phyloP scores from a whole-genome alignment of 1,140 invertebrate genomes.

The Papilio glaucus region DNA sequence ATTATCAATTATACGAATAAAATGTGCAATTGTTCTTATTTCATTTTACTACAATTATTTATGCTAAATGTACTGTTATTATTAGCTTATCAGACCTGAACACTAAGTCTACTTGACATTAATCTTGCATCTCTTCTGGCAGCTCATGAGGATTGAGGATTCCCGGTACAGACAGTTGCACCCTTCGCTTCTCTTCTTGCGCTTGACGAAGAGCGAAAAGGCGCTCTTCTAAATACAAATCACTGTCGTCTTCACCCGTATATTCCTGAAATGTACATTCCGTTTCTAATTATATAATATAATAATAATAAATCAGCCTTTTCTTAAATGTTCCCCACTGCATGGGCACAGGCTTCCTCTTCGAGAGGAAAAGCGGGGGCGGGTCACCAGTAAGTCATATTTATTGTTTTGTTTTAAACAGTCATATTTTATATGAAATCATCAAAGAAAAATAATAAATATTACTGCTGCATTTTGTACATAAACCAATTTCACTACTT shows the following conservation, averaged over 20 bases:
- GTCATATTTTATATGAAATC: too few relatives aligned
- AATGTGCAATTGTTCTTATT: slow-evolving; percentile 33
- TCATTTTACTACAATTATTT: slow-evolving; percentile 41
- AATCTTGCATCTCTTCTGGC: slow-evolving; percentile 99
- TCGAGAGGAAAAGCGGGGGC: too few relatives aligned
- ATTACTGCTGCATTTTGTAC: too few relatives aligned
- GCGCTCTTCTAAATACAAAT: slow-evolving; percentile 98
- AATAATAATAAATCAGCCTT: too few relatives aligned
- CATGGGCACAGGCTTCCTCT: too few relatives aligned
- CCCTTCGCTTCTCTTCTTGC: slow-evolving; percentile 96
- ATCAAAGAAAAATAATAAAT: too few relatives aligned
- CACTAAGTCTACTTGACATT: slow-evolving; percentile 57
- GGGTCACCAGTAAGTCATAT: too few relatives aligned
- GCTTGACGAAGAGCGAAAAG: slow-evolving; percentile 93
- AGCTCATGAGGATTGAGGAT: slow-evolving; percentile 98
- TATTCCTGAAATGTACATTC: slow-evolving; percentile 89
- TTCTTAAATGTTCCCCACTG: too few relatives aligned
- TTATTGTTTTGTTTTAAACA: too few relatives aligned
- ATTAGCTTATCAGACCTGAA: slow-evolving; percentile 51
- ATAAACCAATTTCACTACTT: too few relatives aligned
- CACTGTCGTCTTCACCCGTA: slow-evolving; percentile 98
- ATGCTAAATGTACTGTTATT: slow-evolving; percentile 71
- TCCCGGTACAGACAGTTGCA: slow-evolving; percentile 97
- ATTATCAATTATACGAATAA: slow-evolving; percentile 21
- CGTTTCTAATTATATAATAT: not conserved